phyloP scores from a whole-genome alignment of 2,797 vertebrate genomes.

The Melanotaenia maccullochi region DNA sequence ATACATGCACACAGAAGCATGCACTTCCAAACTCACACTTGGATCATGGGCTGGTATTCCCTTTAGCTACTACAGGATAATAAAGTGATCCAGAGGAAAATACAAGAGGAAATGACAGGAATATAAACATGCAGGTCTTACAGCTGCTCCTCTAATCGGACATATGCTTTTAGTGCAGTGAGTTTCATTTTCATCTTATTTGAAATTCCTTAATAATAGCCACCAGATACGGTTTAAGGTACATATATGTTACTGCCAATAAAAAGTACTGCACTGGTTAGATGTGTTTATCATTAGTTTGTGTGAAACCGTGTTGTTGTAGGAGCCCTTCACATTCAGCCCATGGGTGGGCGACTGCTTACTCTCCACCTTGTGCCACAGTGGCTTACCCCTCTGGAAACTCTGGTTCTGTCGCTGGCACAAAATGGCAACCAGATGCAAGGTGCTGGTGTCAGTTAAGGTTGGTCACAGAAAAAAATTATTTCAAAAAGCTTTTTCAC shows the following conservation, averaged over 20 bases:
- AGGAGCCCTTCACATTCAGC: constrained; percentile 42
- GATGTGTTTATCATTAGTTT: constrained; percentile 52
- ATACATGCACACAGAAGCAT: constrained; percentile 23
- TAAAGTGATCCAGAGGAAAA: constrained; percentile 68
- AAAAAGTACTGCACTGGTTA: constrained; percentile 22
- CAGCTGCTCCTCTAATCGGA: constrained; percentile 68
- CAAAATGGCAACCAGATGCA: constrained; percentile 81
- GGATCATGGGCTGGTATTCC: constrained; percentile 54
- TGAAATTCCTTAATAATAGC: constrained; percentile 24
- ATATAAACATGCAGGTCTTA: constrained; percentile 58
- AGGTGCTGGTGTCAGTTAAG: constrained; percentile 52
- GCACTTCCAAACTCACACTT: constrained; percentile 37
- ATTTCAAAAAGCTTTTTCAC: constrained; percentile 7
- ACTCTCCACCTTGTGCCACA: constrained; percentile 75
- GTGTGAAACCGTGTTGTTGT: constrained; percentile 55
- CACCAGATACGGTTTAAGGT: constrained; percentile 15
- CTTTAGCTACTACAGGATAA: constrained; percentile 61
- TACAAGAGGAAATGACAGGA: constrained; percentile 62
- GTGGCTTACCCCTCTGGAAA: constrained; percentile 80
- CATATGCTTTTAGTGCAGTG: constrained; percentile 24
- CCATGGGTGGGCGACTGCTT: constrained; percentile 78
- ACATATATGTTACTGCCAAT: constrained; percentile 39
- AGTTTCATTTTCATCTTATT: constrained; percentile 53
- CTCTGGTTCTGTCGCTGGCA: constrained; percentile 66
- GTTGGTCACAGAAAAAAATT: constrained; percentile 38